Conservation (phyloP, 2,888 invertebrate species). For the Thelaira solivaga region DNA sequence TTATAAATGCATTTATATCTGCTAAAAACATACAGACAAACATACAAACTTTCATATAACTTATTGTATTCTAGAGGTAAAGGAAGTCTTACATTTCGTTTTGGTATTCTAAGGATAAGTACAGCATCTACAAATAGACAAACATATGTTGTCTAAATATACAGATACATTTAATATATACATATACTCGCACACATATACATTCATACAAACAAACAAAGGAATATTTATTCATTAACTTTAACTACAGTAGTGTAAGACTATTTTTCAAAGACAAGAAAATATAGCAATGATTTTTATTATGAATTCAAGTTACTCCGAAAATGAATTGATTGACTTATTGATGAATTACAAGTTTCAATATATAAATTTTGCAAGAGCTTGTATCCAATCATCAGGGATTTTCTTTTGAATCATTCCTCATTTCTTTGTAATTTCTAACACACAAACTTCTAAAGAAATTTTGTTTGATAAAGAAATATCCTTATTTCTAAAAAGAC, state of each 20-base stretch:
- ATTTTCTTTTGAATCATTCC: too few relatives aligned
- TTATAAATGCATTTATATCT: slow-evolving; percentile 51
- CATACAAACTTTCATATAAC: not conserved
- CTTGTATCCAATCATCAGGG: too few relatives aligned
- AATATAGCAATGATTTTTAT: not conserved
- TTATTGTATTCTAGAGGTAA: slow-evolving; percentile 25
- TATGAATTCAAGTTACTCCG: not conserved
- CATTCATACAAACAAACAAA: not conserved
- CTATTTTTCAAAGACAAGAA: not conserved
- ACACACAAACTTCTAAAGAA: too few relatives aligned
- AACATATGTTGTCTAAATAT: too few relatives aligned
- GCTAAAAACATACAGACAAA: too few relatives aligned
- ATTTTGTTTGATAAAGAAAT: too few relatives aligned
- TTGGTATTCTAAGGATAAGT: slow-evolving; percentile 17
- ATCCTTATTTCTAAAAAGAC: too few relatives aligned
- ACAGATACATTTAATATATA: not conserved
- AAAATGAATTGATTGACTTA: not conserved
- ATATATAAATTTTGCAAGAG: too few relatives aligned
- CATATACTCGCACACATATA: not conserved
- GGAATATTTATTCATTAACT: slow-evolving; percentile 10
- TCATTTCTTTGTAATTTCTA: too few relatives aligned
- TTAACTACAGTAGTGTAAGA: not conserved
- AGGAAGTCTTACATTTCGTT: slow-evolving; percentile 43
- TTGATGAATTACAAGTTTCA: too few relatives aligned
- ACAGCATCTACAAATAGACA: slow-evolving; percentile 3